Conservation (phyloP, 2,113 vertebrate genomes). For the Pollimyrus isidori region DNA sequence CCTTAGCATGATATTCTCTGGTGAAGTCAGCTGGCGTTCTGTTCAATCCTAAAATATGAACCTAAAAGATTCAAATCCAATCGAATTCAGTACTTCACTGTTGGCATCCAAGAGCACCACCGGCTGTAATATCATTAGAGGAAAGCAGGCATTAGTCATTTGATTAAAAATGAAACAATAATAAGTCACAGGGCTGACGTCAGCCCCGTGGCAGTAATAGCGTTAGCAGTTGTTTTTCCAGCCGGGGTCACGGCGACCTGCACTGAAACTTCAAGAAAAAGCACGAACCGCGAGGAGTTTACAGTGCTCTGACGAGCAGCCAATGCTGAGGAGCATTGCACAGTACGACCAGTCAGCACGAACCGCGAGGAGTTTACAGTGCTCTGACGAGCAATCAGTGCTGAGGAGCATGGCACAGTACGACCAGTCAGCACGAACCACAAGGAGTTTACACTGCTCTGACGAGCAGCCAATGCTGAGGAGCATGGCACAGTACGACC, state of each 20-base stretch:
- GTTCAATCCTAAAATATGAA: background rate
- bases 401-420: too few relatives aligned
- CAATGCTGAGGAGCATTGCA: background rate
- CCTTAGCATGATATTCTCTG: background rate
- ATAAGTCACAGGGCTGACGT: constrained; percentile 3
- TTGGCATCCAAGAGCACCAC: background rate
- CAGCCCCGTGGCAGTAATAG: background rate
- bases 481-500: too few relatives aligned
- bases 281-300: background rate
- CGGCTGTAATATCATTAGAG: background rate
- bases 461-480: too few relatives aligned
- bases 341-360: background rate
- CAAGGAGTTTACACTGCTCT: too few relatives aligned
- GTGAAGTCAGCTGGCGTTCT: background rate
- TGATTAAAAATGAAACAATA: constrained; percentile 14
- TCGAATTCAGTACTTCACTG: background rate
- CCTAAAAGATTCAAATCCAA: background rate
- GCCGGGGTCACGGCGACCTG: background rate
- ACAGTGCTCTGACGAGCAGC: background rate
- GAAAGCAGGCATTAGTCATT: constrained; percentile 10
- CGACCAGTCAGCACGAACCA: too few relatives aligned
- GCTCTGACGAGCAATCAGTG: too few relatives aligned
- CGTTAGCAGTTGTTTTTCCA: constrained; percentile 14
- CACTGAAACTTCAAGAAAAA: background rate
- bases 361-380: too few relatives aligned